These are phyloP conservation scores for Nesoenas mayeri DNA, from an alignment of 2,113 vertebrate species.

Conservation along the genomic window DNA sequence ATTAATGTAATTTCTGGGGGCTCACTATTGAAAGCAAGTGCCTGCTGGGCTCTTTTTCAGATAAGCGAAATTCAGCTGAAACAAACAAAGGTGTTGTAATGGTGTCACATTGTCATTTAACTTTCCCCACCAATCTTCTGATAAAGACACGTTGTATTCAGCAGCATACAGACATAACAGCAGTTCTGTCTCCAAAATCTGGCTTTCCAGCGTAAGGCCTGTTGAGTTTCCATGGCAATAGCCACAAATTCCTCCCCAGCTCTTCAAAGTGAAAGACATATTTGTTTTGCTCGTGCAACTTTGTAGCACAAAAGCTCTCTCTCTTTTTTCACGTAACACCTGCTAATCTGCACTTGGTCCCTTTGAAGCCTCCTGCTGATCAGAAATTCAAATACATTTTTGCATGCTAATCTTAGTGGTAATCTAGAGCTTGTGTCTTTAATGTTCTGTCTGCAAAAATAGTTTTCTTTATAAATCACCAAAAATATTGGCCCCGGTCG, in stretches of 20 bases:
- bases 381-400: slow-evolving; percentile 92
- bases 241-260: slow-evolving; percentile 86
- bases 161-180: slow-evolving; percentile 15
- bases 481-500: not conserved
- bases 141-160: slow-evolving; percentile 13
- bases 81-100: not conserved
- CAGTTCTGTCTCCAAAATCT: slow-evolving; percentile 34
- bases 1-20: not conserved
- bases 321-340: slow-evolving; percentile 86
- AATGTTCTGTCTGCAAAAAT: slow-evolving; percentile 81
- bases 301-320: slow-evolving; percentile 80
- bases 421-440: slow-evolving; percentile 83
- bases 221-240: slow-evolving; percentile 86
- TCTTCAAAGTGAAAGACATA: slow-evolving; percentile 91
- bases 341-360: slow-evolving; percentile 84
- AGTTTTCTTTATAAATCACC: slow-evolving; percentile 74
- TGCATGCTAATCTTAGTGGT: slow-evolving; percentile 87
- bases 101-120: not conserved
- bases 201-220: slow-evolving; percentile 71
- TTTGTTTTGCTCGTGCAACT: slow-evolving; percentile 94
- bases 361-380: slow-evolving; percentile 82
- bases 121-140: not conserved
- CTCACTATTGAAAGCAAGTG: not conserved
- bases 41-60: not conserved
- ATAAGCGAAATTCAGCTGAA: not conserved